phyloP scores from a whole-genome alignment of 2,888 invertebrate species.

The Chymomyza caudatula region DNA sequence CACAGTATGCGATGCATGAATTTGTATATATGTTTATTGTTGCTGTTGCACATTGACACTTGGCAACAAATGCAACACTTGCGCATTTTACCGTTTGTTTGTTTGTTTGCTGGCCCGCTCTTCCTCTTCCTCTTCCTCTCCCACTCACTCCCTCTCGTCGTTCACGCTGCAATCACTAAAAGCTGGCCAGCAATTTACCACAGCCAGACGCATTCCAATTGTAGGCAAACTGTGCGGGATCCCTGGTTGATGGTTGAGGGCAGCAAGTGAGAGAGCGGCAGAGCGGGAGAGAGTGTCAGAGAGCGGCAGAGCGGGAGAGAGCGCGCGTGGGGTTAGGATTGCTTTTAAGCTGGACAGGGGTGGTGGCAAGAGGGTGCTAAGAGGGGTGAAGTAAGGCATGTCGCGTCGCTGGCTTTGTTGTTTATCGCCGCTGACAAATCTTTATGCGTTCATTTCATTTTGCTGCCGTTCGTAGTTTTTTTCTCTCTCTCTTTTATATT shows the following conservation, averaged over 20 bases:
- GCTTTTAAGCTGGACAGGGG: neutral
- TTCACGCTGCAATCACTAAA: neutral
- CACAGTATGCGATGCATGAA: conserved; percentile 2
- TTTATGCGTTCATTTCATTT: conserved; percentile 67
- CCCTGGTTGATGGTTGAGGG: neutral
- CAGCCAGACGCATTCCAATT: conserved; percentile 18
- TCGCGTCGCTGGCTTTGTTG: conserved; percentile 55
- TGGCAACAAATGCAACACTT: conserved; percentile 55
- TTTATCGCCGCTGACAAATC: conserved; percentile 70
- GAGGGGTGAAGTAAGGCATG: conserved; percentile 4
- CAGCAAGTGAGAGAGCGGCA: too few species aligned
- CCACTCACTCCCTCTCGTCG: neutral
- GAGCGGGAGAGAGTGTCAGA: too few species aligned
- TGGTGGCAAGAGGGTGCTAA: neutral
- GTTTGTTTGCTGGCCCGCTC: conserved; percentile 25
- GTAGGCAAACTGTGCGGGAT: neutral
- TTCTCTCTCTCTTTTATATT: neutral
- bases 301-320: too few species aligned
- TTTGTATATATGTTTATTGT: conserved; percentile 5
- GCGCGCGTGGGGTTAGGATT: neutral
- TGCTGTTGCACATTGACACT: conserved; percentile 30
- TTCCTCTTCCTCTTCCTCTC: neutral
- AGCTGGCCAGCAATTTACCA: conserved; percentile 26
- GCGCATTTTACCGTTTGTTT: conserved; percentile 53
- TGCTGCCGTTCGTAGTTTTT: conserved; percentile 21